A percentile compares a stretch with the other conserved stretches of the same genome.
Conservation (phyloP, 2,113 vertebrate genomes). For the Mesembrinibis cayennensis region DNA sequence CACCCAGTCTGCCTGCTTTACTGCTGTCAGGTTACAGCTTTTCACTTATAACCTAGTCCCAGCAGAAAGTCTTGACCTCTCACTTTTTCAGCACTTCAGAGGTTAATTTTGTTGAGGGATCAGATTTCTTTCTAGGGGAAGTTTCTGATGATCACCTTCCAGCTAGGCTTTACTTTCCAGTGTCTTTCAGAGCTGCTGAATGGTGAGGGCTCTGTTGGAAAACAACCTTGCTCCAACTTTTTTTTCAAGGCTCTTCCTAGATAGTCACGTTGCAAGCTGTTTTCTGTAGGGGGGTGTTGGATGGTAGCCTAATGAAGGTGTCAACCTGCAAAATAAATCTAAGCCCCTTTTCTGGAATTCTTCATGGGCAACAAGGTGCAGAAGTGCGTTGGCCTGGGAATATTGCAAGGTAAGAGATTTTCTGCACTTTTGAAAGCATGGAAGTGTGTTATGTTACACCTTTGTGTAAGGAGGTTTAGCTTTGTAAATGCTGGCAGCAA, state of each 20-base stretch:
- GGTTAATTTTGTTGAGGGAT: slow-evolving; percentile 81
- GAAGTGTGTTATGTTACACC: neutral
- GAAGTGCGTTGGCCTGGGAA: slow-evolving; percentile 72
- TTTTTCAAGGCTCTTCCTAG: neutral
- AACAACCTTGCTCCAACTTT: neutral
- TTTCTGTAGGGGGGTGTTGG: slow-evolving; percentile 33
- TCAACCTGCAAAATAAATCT: slow-evolving; percentile 74
- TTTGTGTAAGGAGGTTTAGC: neutral
- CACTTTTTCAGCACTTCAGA: slow-evolving; percentile 69
- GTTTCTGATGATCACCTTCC: slow-evolving; percentile 70
- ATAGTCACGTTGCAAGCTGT: neutral
- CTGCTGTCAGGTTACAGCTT: slow-evolving; percentile 34
- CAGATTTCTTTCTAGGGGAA: slow-evolving; percentile 75
- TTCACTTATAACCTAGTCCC: slow-evolving; percentile 67
- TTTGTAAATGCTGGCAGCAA: neutral
- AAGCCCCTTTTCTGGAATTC: slow-evolving; percentile 67
- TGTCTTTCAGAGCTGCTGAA: slow-evolving; percentile 57
- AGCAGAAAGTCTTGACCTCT: slow-evolving; percentile 63
- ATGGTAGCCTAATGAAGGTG: slow-evolving; percentile 71
- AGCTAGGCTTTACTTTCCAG: slow-evolving; percentile 52
- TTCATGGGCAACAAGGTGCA: slow-evolving; percentile 68
- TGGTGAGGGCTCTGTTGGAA: slow-evolving; percentile 31
- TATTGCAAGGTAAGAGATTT: slow-evolving; percentile 74
- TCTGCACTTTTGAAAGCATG: neutral
- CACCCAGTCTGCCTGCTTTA: slow-evolving; percentile 16